Base-by-base conservation (phyloP, 2,113 vertebrate genomes). In the Phrynocephalus versicolor region DNA sequence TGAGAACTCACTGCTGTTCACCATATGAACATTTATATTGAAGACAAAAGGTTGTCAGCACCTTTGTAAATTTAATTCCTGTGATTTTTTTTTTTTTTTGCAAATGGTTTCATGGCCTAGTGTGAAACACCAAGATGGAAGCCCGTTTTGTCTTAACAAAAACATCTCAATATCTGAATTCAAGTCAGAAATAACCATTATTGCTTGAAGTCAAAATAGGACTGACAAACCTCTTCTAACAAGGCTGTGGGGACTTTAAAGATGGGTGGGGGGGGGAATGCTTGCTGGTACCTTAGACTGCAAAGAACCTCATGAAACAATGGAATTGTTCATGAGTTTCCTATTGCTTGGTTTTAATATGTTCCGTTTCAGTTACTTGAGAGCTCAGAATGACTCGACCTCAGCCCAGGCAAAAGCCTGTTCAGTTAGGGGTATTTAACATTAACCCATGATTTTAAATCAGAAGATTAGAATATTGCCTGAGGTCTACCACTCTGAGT, bases 1-100 rank as follows among this genome's bases (percentile, higher is more conserved):
- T 85, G 77, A 57, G 70, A 81, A 81, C 21, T 81, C 58, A 51
- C n/a, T 81, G 13, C 71, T 74, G n/a, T 27, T 85, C 83, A 70
- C 14, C 55, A 85, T 1, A 35, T 72, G 55, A 13, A n/a, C 81
- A 72, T 79, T 37, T 55, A 80, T 74, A 55, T 13, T 81, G 33
- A 39, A 81, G 58, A 65, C 74, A 81, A 86, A 65, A 19, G 15
- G 30, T 55, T 74, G 58, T 74, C 70, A 37, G 21, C n/a, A 74
- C 16, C 70, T 55, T 60, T 13, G 18, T 37, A 73, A 60, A 60
- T 9, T 64, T 71, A 64, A 80, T 51, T 33, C 39, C 37, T 64
- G 7, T 58, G 30, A 62, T 2, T n/a, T 64, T 57, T 85, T 72
- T 58, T 19, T 45, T 2, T n/a, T 64, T 57, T 85, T 72, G 10